Evolutionary conservation across 2,888 invertebrate species (phyloP).

Genomic region (Heliconius cydno): DNA sequence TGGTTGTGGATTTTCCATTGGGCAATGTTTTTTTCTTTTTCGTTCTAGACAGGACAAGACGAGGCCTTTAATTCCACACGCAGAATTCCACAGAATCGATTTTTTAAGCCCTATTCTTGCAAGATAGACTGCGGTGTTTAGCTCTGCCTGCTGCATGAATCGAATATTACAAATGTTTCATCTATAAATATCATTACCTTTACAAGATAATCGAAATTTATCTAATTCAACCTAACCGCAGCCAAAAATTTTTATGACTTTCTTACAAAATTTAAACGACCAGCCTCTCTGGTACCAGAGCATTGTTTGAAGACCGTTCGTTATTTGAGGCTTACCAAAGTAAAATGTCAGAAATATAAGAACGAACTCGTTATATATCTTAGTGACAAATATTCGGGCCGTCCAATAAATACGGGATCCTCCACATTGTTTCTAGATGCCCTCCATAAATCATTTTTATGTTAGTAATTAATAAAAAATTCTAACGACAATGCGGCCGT

Average conservation of each 20-base stretch:
- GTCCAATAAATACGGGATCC: slow-evolving; percentile 76
- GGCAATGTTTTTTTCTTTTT: too few species aligned
- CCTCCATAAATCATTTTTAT: slow-evolving; percentile 80
- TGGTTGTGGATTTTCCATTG: too few species aligned
- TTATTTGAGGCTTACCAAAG: slow-evolving; percentile 20
- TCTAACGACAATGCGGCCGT: slow-evolving; percentile 62
- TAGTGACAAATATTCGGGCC: slow-evolving; percentile 73
- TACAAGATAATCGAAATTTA: not conserved
- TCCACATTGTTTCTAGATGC: slow-evolving; percentile 77
- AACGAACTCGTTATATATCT: slow-evolving; percentile 70
- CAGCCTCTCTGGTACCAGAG: not conserved
- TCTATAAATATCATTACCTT: not conserved
- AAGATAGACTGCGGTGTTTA: too few species aligned
- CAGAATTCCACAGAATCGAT: too few species aligned
- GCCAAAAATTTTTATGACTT: not conserved
- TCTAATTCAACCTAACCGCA: not conserved
- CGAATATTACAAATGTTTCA: too few species aligned
- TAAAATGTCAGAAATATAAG: slow-evolving; percentile 48
- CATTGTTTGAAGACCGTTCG: slow-evolving; percentile 13
- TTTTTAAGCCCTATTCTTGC: too few species aligned
- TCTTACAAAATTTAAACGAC: slow-evolving; percentile 9
- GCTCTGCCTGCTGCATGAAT: too few species aligned
- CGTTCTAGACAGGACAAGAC: too few species aligned
- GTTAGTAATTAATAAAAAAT: slow-evolving; percentile 80
- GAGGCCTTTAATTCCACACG: too few species aligned